phyloP scores from a whole-genome alignment of 2,888 invertebrate species.

The Selenia dentaria region DNA sequence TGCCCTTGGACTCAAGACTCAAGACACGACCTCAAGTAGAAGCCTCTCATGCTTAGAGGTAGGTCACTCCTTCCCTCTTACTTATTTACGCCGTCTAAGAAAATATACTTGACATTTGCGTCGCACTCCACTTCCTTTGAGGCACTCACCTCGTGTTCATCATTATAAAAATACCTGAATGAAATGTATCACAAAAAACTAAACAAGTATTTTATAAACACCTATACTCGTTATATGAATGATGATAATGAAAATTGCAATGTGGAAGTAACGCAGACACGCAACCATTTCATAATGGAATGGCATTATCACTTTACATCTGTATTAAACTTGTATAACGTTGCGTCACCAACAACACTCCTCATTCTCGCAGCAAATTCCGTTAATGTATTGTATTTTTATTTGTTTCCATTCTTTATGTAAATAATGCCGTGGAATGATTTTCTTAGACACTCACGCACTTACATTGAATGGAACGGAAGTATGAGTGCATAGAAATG shows the following conservation, averaged over 20 bases:
- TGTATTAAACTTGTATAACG: conserved; percentile 6
- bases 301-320: conserved; percentile 8
- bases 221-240: conserved; percentile 27
- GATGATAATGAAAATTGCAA: conserved; percentile 40
- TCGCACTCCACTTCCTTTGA: conserved; percentile 21
- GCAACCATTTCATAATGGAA: conserved; percentile 42
- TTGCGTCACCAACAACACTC: conserved; percentile 28
- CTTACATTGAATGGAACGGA: background rate
- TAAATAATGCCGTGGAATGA: conserved; percentile 9
- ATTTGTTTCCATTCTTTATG: conserved; percentile 5
- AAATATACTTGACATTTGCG: conserved; percentile 35
- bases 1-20: conserved; percentile 1
- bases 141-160: conserved; percentile 1
- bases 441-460: conserved; percentile 2
- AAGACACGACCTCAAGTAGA: conserved; percentile 30
- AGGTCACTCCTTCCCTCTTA: conserved; percentile 40
- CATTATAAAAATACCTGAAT: conserved; percentile 12
- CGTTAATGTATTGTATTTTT: conserved; percentile 27
- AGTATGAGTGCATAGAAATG: conserved; percentile 24
- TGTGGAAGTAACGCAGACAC: conserved; percentile 36
- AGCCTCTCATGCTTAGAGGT: conserved; percentile 34
- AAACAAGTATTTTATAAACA: conserved; percentile 11
- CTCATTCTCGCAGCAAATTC: conserved; percentile 24
- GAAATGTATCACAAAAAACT: conserved; percentile 1
- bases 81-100: conserved; percentile 36